These are phyloP conservation scores for Psittacula echo DNA, from an alignment of 2,797 vertebrate species.

Conservation along the genomic window DNA sequence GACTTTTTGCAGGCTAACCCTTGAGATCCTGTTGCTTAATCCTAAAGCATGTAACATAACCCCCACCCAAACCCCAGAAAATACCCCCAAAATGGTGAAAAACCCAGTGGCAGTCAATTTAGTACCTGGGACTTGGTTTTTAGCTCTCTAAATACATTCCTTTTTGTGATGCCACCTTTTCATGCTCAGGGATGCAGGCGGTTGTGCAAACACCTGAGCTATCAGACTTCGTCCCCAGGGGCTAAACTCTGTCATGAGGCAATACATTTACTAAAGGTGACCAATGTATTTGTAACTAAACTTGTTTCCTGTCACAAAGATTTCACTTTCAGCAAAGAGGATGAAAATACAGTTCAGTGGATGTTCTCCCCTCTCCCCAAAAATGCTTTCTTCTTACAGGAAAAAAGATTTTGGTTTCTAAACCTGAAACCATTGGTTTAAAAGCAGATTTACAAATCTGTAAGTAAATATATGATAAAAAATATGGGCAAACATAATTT, in stretches of 20 bases:
- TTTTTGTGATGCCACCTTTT: not conserved
- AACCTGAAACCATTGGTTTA: not conserved
- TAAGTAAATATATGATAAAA: not conserved
- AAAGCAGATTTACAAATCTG: not conserved
- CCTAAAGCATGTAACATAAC: not conserved
- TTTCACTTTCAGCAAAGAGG: not conserved
- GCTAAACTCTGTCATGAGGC: not conserved
- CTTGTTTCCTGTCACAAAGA: not conserved
- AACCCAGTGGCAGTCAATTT: not conserved
- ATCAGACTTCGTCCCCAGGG: not conserved
- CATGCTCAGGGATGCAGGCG: not conserved
- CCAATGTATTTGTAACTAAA: not conserved
- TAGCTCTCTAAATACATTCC: not conserved
- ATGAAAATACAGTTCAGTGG: not conserved
- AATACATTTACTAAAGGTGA: not conserved
- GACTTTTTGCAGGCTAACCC: not conserved
- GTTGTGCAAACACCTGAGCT: not conserved
- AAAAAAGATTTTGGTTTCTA: not conserved
- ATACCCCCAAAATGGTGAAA: not conserved
- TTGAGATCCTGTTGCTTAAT: not conserved
- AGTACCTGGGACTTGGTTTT: not conserved
- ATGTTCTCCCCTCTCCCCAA: accelerated
- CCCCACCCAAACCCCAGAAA: not conserved
- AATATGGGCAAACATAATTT: not conserved
- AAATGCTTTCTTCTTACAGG: not conserved